A percentile compares a stretch with the other conserved stretches of the same genome.
Evolutionary conservation across 2,888 invertebrate species (phyloP).

Genomic region (Harpagoxenus sublaevis): DNA sequence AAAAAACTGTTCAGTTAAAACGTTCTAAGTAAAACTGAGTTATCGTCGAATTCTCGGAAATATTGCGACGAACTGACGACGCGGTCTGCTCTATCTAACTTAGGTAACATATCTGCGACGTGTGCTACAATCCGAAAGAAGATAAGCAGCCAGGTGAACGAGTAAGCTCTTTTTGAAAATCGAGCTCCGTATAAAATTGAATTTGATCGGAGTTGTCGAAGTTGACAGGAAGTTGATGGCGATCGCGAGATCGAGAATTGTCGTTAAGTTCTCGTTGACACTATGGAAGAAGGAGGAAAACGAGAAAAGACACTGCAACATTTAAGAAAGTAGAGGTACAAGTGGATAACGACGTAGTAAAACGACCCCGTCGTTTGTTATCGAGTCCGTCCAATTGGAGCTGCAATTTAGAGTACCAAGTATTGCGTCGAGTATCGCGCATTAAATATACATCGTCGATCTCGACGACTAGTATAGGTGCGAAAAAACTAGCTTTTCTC

Average conservation of each 20-base stretch:
- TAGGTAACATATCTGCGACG: not conserved
- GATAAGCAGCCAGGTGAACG: not conserved
- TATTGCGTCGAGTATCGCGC: not conserved
- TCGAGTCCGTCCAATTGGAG: not conserved
- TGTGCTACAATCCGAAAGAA: not conserved
- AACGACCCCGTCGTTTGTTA: not conserved
- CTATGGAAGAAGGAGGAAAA: no score
- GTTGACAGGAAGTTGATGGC: not conserved
- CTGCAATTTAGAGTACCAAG: not conserved
- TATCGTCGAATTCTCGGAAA: slow-evolving; percentile 16
- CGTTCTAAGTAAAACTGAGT: not conserved
- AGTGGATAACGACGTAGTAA: not conserved
- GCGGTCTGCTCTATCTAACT: not conserved
- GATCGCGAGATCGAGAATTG: not conserved
- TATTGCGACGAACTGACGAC: not conserved
- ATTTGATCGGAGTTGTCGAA: not conserved
- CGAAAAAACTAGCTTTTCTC: not conserved
- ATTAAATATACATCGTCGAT: not conserved
- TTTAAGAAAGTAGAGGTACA: not conserved
- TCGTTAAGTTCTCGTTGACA: not conserved
- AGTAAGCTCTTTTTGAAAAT: not conserved
- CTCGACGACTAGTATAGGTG: not conserved
- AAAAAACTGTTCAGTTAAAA: not conserved
- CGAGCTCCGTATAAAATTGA: not conserved
- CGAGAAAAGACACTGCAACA: not conserved